These are phyloP conservation scores for Flexamia atlantica DNA, from an alignment of 2,888 invertebrate genomes.

Conservation along the genomic window DNA sequence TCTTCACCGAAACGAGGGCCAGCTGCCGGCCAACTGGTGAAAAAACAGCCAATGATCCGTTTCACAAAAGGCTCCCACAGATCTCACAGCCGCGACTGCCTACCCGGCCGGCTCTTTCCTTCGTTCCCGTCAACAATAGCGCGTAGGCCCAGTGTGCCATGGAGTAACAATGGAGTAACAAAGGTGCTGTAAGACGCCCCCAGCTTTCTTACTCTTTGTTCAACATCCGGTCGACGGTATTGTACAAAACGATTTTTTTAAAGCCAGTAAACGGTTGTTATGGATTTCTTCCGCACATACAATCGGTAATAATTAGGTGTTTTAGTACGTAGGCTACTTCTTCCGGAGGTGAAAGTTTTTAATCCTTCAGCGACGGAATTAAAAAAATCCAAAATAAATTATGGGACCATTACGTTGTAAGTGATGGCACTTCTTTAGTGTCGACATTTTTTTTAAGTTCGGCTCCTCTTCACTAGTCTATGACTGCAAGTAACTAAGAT, in stretches of 20 bases:
- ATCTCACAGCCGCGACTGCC: not conserved
- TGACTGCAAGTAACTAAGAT: no score
- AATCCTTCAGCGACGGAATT: no score
- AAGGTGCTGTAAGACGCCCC: not conserved
- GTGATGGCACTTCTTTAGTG: no score
- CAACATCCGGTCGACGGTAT: constrained; percentile 4
- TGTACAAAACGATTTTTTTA: not conserved
- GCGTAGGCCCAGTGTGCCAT: not conserved
- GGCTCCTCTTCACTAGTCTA: no score
- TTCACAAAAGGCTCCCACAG: constrained; percentile 31
- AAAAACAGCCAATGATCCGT: constrained; percentile 40
- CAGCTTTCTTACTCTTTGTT: constrained; percentile 19
- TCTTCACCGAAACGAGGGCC: constrained; percentile 25
- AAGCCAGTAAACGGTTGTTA: no score
- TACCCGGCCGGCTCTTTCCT: not conserved
- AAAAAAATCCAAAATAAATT: no score
- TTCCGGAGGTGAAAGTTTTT: no score
- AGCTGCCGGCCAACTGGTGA: constrained; percentile 43
- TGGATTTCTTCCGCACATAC: no score
- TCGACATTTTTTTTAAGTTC: no score
- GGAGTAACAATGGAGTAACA: constrained; percentile 21
- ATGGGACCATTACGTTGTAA: no score
- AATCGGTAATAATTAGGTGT: no score
- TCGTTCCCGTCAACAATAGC: not conserved
- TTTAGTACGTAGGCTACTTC: no score